Evolutionary conservation across 2,888 invertebrate species (phyloP), one percentile per base, ranked within the genome.

Genomic region (Epirrita christyi): DNA sequence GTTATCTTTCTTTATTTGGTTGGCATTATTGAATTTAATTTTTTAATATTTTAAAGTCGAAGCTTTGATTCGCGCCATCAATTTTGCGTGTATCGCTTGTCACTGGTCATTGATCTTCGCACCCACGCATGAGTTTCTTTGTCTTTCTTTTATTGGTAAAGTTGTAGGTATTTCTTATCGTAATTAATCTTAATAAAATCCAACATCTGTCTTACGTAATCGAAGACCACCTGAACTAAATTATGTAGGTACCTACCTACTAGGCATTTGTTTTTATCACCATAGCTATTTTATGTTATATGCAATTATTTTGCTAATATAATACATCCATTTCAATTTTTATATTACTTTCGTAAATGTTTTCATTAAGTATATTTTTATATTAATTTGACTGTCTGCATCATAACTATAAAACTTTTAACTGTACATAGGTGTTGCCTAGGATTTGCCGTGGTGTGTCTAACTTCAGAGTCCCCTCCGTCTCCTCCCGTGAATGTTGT

Each of bases 1-100:
- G 68, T 77, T 79, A 80, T 80, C 78, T 76, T 72, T 70, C 78
- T 76, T 72, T 70, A 55, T 70, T 73, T 60, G 67, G 67, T 71
- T 70, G 67, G 50, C 48, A 71, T 72, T 73, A 76, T 80, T 73
- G 73, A 76, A 76, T 71, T 70, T 70, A 38, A 21, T 59, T 66
- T 57, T 65, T 68, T 61, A 47, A 61, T 68, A 67, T 69, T 70
- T 63, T 48, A 61, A 68, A 64, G 70, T 71, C 60, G 70, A 69
- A 69, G 62, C 41, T 68, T 66, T 63, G 64, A 60, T 71, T 68
- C 64, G 43, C 48, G 71, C 74, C 80, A 82, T 81, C 76, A 71
- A 77, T 85, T 81, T 73, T 62, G 72, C 72, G 63, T 73, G 73
- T 80, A 73, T 74, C 69, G 55, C 66, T 63, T 63, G 70, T 21